Evolutionary conservation across 2,797 vertebrate genomes (phyloP).

Genomic region (Rachycentron canadum): DNA sequence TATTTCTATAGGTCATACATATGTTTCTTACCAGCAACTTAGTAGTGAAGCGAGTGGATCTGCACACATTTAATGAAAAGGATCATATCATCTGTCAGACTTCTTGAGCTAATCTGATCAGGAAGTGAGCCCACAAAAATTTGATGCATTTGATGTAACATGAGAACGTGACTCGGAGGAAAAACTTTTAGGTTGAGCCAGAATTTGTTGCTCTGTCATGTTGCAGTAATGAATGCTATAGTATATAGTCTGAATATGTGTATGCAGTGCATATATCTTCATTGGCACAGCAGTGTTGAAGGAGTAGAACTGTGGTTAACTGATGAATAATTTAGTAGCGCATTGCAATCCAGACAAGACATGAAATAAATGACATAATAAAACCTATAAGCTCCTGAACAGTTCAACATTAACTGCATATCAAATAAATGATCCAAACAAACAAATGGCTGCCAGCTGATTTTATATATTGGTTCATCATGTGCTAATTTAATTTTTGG

Average conservation of each 20-base stretch:
- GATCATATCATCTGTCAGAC: not conserved
- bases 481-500: not conserved
- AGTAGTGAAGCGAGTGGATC: not conserved
- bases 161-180: not conserved
- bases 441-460: constrained; percentile 16
- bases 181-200: not conserved
- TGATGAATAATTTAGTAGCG: constrained; percentile 65
- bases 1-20: not conserved
- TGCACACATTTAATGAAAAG: not conserved
- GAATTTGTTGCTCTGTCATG: not conserved
- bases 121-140: not conserved
- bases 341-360: constrained; percentile 43
- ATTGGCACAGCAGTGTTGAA: constrained; percentile 13
- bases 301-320: constrained; percentile 36
- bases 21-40: not conserved
- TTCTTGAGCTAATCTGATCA: not conserved
- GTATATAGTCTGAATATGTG: constrained; percentile 26
- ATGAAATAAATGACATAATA: constrained; percentile 54
- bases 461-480: not conserved
- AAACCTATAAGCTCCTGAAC: constrained; percentile 44
- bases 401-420: constrained; percentile 50
- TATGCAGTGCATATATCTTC: constrained; percentile 6
- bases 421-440: constrained; percentile 45
- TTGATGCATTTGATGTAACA: not conserved
- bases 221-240: not conserved